phyloP scores from a whole-genome alignment of 2,797 vertebrate genomes.

The Chelon labrosus region DNA sequence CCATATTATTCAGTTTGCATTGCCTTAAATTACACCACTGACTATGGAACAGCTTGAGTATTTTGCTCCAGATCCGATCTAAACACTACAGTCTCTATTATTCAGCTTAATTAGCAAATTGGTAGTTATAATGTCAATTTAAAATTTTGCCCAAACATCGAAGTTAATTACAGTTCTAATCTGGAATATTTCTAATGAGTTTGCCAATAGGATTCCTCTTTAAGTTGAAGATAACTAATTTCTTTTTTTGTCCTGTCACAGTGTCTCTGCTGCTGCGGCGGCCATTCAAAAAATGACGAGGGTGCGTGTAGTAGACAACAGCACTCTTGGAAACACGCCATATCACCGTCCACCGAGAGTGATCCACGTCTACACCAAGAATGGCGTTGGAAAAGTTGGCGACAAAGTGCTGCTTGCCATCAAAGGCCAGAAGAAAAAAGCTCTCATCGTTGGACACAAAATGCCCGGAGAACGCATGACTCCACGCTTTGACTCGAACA shows the following conservation, averaged over 20 bases:
- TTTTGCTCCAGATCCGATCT: neutral
- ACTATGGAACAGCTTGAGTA: neutral
- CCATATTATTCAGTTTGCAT: neutral
- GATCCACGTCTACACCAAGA: conserved; percentile 97
- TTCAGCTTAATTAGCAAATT: no score
- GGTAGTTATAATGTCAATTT: no score
- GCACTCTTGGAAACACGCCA: conserved; percentile 90
- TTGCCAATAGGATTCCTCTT: neutral
- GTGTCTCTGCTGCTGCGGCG: conserved; percentile 80
- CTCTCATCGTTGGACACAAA: conserved; percentile 95
- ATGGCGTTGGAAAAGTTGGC: conserved; percentile 93
- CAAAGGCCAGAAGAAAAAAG: conserved; percentile 97
- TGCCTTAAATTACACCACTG: neutral
- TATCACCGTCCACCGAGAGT: conserved; percentile 94
- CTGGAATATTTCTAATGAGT: no score
- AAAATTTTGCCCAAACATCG: neutral
- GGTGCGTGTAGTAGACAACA: conserved; percentile 98
- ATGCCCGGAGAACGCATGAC: conserved; percentile 93
- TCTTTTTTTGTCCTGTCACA: conserved; percentile 63
- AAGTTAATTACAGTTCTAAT: neutral
- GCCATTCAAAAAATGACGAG: conserved; percentile 96
- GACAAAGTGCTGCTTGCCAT: conserved; percentile 95
- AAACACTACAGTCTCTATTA: neutral
- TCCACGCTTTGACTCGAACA: conserved; percentile 97
- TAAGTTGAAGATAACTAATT: conserved; percentile 7